Conservation (phyloP, 1,140 invertebrate genomes). For the Lysiphlebus fabarum region DNA sequence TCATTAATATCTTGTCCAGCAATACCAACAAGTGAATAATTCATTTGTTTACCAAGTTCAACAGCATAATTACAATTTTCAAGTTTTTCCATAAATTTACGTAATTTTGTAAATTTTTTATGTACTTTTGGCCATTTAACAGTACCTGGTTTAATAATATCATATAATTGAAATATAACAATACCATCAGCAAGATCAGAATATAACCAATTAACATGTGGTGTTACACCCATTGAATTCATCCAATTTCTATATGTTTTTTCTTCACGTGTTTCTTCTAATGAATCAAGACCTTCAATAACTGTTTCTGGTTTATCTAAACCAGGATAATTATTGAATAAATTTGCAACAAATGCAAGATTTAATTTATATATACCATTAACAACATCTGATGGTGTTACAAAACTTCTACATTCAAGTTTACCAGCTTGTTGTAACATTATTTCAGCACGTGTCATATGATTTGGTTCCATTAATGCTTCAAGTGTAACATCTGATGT, state of each 20-base stretch:
- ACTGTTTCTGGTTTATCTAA: constrained; percentile 71
- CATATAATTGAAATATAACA: constrained; percentile 96
- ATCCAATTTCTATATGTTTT: constrained; percentile 99
- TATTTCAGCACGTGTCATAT: constrained; percentile 80
- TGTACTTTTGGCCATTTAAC: constrained; percentile 95
- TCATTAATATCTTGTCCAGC: constrained; percentile 95
- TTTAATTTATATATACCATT: constrained; percentile 97
- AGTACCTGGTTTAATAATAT: constrained; percentile 93
- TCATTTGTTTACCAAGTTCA: constrained; percentile 87
- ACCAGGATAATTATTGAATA: constrained; percentile 98
- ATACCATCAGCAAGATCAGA: constrained; percentile 95
- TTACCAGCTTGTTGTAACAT: constrained; percentile 97
- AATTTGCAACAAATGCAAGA: constrained; percentile 97
- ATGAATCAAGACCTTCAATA: constrained; percentile 72
- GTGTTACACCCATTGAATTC: constrained; percentile 96
- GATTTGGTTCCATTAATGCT: constrained; percentile 80
- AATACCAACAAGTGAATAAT: constrained; percentile 95
- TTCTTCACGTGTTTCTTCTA: constrained; percentile 92
- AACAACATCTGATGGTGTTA: constrained; percentile 91
- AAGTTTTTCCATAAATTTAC: constrained; percentile 92
- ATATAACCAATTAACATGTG: constrained; percentile 96
- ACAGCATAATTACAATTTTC: constrained; percentile 99
- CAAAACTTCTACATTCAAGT: constrained; percentile 90
- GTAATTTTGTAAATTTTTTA: constrained; percentile 81
- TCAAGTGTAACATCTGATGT: constrained; percentile 80